These are phyloP conservation scores for Dione vanillae DNA, from an alignment of 2,888 invertebrate genomes.

Conservation along the genomic window DNA sequence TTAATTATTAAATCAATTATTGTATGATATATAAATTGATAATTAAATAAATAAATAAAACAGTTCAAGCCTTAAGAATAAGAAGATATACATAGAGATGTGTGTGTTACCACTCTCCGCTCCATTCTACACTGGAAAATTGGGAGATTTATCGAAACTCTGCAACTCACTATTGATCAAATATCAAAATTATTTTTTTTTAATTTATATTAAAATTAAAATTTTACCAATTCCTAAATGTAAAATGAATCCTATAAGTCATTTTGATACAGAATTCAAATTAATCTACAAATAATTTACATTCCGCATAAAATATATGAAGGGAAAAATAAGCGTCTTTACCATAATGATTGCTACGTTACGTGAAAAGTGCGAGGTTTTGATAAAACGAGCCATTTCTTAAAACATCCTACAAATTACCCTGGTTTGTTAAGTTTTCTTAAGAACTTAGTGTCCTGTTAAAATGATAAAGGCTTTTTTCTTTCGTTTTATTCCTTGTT, in stretches of 20 bases:
- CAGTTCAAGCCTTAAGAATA: too few species aligned
- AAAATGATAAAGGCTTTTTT: neutral
- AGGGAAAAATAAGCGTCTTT: constrained; percentile 13
- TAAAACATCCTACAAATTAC: constrained; percentile 18
- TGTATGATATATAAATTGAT: too few species aligned
- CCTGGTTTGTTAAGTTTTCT: constrained; percentile 15
- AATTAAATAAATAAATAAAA: too few species aligned
- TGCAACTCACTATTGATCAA: too few species aligned
- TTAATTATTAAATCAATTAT: too few species aligned
- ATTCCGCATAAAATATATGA: neutral
- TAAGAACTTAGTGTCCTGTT: neutral
- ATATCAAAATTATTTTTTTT: too few species aligned
- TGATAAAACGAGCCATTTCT: constrained; percentile 15
- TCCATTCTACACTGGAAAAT: too few species aligned
- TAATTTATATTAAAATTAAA: neutral
- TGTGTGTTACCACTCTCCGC: too few species aligned
- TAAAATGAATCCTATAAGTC: too few species aligned
- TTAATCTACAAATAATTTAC: neutral
- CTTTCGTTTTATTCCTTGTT: neutral
- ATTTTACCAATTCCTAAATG: neutral
- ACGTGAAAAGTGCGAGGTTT: neutral
- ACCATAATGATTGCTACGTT: constrained; percentile 20
- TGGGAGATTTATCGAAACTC: too few species aligned
- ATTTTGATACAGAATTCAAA: neutral
- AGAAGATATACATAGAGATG: too few species aligned